Percentiles rank a stretch among this genome's conserved stretches.
Conservation (phyloP, 1,140 invertebrate species). For the Platorchestia sp. region DNA sequence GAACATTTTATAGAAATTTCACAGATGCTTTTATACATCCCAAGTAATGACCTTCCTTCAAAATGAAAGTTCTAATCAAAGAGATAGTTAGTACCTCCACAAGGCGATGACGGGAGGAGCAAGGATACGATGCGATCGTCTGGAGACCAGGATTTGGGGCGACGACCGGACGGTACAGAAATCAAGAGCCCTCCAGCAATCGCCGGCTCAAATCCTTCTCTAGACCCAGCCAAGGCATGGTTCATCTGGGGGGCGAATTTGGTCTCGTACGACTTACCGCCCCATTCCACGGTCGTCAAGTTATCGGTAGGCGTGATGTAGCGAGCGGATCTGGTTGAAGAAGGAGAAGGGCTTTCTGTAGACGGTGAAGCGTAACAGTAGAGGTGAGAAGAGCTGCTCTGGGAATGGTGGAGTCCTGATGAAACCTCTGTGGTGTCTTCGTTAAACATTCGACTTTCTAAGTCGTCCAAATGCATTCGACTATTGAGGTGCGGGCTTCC, state of each 20-base stretch:
- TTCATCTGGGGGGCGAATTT: background rate
- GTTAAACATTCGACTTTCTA: background rate
- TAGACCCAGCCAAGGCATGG: background rate
- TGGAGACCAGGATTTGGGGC: conserved; percentile 87
- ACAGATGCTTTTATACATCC: background rate
- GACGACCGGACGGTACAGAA: conserved; percentile 64
- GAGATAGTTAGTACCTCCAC: background rate
- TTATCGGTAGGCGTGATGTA: background rate
- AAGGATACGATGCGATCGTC: conserved; percentile 76
- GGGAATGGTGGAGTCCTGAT: background rate
- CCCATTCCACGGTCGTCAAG: background rate
- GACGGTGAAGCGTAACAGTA: background rate
- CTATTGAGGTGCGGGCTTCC: background rate
- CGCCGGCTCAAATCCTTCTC: background rate
- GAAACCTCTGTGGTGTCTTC: background rate
- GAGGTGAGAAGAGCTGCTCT: conserved; percentile 42
- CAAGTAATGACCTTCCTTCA: background rate
- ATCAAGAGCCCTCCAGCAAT: background rate
- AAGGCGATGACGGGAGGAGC: conserved; percentile 64
- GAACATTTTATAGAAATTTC: background rate
- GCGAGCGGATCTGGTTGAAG: background rate
- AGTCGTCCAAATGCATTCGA: background rate
- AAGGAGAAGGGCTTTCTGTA: background rate
- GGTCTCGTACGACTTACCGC: background rate
- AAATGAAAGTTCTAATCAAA: background rate